A percentile compares a stretch with the other conserved stretches of the same genome.
These are phyloP conservation scores for Noctilio leporinus DNA, from an alignment of 2,113 vertebrate genomes.

Conservation along the genomic window DNA sequence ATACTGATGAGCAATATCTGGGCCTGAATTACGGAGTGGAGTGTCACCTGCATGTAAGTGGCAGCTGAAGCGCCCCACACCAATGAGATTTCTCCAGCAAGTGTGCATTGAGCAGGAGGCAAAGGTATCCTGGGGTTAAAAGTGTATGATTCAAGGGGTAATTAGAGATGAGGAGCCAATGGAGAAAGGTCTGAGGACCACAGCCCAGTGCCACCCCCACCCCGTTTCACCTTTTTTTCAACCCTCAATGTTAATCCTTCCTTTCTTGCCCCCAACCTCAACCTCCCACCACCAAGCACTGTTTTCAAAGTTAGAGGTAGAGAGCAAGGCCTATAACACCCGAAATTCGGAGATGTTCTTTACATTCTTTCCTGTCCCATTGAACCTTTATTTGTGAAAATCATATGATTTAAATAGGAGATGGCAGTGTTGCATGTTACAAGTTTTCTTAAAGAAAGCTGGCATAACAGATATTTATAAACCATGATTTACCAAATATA, in stretches of 20 bases:
- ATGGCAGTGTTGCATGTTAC: neutral
- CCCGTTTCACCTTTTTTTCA: neutral
- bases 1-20: neutral
- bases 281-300: neutral
- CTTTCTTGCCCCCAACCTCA: neutral
- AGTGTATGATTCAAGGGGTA: neutral
- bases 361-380: neutral
- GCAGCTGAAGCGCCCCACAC: neutral
- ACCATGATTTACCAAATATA: slow-evolving; percentile 43
- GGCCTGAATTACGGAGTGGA: neutral
- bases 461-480: slow-evolving; percentile 26
- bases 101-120: neutral
- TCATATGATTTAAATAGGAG: neutral
- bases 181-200: neutral
- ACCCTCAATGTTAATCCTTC: neutral
- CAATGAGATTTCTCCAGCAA: neutral
- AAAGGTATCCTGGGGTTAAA: neutral
- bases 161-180: neutral
- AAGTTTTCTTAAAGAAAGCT: slow-evolving; percentile 40
- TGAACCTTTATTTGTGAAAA: neutral
- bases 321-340: neutral
- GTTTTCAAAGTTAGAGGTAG: neutral
- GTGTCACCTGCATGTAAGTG: neutral
- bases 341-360: neutral
- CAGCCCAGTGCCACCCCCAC: neutral